These are phyloP conservation scores for Ridgeia piscesae DNA, from an alignment of 1,140 invertebrate species.

Conservation along the genomic window DNA sequence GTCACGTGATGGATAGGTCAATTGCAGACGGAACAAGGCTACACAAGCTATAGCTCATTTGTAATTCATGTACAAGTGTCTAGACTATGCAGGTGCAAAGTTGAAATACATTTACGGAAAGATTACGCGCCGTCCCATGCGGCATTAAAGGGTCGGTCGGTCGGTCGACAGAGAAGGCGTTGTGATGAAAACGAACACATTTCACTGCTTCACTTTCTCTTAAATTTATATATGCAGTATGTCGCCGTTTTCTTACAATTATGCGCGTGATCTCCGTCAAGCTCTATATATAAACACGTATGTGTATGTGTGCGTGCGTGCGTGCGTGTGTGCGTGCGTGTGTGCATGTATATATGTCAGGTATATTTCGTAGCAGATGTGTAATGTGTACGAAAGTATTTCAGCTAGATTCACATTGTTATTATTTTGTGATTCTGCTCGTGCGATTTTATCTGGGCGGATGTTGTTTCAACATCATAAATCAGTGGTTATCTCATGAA, in stretches of 20 bases:
- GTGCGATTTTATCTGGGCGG: background rate
- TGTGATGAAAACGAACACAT: background rate
- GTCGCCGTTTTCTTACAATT: no score
- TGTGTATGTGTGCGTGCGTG: no score
- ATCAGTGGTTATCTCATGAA: no score
- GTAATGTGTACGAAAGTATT: background rate
- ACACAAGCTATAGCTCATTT: background rate
- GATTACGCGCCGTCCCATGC: background rate
- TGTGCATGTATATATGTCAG: background rate
- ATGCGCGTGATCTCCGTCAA: no score
- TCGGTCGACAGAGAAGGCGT: background rate
- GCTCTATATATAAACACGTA: no score
- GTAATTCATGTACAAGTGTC: background rate
- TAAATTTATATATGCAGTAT: no score
- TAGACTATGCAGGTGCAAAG: background rate
- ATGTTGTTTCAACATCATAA: background rate
- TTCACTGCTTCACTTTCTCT: background rate
- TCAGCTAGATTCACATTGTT: background rate
- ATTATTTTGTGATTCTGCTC: background rate
- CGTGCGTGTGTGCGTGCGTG: no score
- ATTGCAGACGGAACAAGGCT: background rate
- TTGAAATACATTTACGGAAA: background rate
- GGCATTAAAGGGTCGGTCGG: background rate
- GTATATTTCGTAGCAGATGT: background rate
- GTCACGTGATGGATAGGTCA: no score